phyloP scores from a whole-genome alignment of 2,888 invertebrate genomes.

The Drosophila siamana region DNA sequence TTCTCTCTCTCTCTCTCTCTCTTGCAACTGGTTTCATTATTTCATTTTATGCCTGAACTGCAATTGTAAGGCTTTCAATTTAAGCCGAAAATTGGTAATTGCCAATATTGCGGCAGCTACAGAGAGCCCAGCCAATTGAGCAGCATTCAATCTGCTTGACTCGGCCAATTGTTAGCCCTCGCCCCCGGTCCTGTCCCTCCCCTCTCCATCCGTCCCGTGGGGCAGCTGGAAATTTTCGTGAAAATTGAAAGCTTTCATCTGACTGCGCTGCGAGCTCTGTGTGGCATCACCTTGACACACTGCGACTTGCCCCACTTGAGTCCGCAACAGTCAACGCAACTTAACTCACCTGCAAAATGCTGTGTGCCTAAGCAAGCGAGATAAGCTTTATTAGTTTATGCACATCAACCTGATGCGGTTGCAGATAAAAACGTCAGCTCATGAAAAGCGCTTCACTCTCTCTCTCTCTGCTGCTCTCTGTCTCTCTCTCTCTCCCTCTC shows the following conservation, averaged over 20 bases:
- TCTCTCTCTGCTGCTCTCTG: no score
- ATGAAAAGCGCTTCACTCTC: no score
- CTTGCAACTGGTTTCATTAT: slow-evolving; percentile 67
- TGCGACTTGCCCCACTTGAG: slow-evolving; percentile 47
- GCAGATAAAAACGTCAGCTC: slow-evolving; percentile 44
- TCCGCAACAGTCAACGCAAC: neutral
- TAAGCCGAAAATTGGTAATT: slow-evolving; percentile 75
- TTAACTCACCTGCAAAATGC: slow-evolving; percentile 4
- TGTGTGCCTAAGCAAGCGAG: slow-evolving; percentile 51
- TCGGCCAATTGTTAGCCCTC: slow-evolving; percentile 27
- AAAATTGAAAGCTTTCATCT: slow-evolving; percentile 18
- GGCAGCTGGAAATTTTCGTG: slow-evolving; percentile 4
- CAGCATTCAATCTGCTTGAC: slow-evolving; percentile 26
- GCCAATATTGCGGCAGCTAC: slow-evolving; percentile 59
- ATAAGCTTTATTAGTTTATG: slow-evolving; percentile 78
- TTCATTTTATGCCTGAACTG: slow-evolving; percentile 71
- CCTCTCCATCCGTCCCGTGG: neutral
- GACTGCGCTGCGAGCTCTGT: neutral
- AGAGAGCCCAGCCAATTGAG: slow-evolving; percentile 35
- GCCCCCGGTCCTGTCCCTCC: no score
- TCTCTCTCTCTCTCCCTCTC: neutral
- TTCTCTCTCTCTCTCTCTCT: slow-evolving; percentile 15
- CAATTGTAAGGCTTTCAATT: slow-evolving; percentile 78
- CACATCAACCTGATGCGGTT: slow-evolving; percentile 28
- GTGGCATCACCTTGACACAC: slow-evolving; percentile 62